A percentile compares a stretch with the other conserved stretches of the same genome.
phyloP scores from a whole-genome alignment of 2,888 invertebrate species.

The Macropis europaea region DNA sequence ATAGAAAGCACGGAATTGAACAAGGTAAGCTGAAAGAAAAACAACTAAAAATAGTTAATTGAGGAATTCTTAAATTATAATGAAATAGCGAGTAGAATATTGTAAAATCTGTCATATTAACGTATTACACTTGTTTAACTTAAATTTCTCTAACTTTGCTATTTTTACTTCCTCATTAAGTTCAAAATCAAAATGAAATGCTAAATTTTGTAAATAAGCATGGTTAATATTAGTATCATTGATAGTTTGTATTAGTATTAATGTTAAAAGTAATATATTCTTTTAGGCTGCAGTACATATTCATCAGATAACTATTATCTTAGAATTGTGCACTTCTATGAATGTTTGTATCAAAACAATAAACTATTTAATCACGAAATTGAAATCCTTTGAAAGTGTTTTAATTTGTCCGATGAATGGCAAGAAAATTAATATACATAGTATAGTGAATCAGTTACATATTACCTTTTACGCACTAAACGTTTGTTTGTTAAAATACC shows the following conservation, averaged over 20 bases:
- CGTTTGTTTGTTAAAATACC: constrained; percentile 42
- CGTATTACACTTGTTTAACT: too few species aligned
- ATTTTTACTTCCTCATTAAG: too few species aligned
- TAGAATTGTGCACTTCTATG: constrained; percentile 50
- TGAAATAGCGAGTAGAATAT: too few species aligned
- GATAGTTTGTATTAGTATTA: too few species aligned
- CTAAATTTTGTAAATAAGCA: too few species aligned
- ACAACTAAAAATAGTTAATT: not conserved
- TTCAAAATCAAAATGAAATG: too few species aligned
- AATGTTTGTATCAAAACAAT: constrained; percentile 43
- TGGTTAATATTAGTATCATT: too few species aligned
- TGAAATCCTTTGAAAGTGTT: constrained; percentile 16
- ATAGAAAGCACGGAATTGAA: not conserved
- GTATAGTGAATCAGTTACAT: constrained; percentile 25
- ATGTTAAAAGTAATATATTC: not conserved
- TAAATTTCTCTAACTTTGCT: too few species aligned
- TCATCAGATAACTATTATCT: constrained; percentile 47
- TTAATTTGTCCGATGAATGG: not conserved
- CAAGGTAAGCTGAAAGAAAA: constrained; percentile 27
- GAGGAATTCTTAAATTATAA: not conserved
- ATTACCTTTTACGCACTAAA: constrained; percentile 40
- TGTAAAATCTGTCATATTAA: too few species aligned
- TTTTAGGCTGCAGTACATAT: constrained; percentile 39
- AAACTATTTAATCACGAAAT: constrained; percentile 28
- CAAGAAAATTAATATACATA: not conserved